Evolutionary conservation across 2,888 invertebrate genomes (phyloP), one percentile per base, ranked within the genome.

Genomic region (Lasioglossum zephyrum): DNA sequence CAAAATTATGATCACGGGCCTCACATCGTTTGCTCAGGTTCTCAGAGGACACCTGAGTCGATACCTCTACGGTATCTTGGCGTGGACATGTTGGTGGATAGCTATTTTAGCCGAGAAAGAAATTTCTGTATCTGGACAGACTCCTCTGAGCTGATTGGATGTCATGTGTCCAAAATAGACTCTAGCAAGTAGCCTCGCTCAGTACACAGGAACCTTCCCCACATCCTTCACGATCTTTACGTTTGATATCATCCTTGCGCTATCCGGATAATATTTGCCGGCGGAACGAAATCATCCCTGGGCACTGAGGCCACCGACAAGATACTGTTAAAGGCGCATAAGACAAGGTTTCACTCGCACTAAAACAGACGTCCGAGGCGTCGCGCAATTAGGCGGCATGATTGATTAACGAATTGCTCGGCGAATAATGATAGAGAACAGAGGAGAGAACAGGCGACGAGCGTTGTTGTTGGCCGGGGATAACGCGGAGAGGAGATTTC

Each of bases 351-450:
- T 49, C 77, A n/a, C 74, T 60, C 18, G n/a, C 87, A 87, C 72
- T 81, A 77, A 80, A 83, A 79, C 73, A 87, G 81, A 77, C 85
- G 85, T 77, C 73, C 5, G 31, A 31, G 16, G 47, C 78, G 84
- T 82, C 88, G 84, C 85, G 86, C 82, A 90, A 90, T 90, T 90
- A 89, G 88, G 86, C 77, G 53, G 57, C 44, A 84, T 84, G 90
- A 91, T 90, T 91, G 91, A 91, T 91, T 90, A 91, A 90, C 87
- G 86, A 90, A 91, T 91, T 89, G 73, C 85, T 63, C 81, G 78
- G 84, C 79, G 83, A 84, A 86, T 91, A 91, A 91, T 91, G 87
- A 91, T 89, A 90, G 90, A 74, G 81, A 83, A 60, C 73, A 57
- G 73, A 75, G 53, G 70, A 57, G 22, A 57, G 31, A 31, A 3